phyloP scores from a whole-genome alignment of 1,140 invertebrate species.

The Pomacea maculata region DNA sequence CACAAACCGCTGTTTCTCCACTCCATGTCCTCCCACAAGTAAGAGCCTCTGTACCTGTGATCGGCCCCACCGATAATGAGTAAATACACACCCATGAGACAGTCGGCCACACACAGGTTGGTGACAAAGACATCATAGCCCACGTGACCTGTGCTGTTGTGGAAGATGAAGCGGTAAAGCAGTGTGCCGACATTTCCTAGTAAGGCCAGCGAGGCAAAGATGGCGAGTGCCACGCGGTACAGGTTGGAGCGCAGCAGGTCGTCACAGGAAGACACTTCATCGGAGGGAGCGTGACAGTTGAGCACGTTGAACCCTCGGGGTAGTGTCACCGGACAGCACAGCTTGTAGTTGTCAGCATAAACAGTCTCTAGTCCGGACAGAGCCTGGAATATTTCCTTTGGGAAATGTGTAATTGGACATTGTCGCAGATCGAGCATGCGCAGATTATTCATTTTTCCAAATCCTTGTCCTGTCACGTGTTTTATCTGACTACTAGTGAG shows the following conservation, averaged over 20 bases:
- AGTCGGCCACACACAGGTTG: slow-evolving; percentile 44
- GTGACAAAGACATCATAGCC: slow-evolving; percentile 30
- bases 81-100: slow-evolving; percentile 50
- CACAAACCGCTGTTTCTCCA: slow-evolving; percentile 42
- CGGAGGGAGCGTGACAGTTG: slow-evolving; percentile 21
- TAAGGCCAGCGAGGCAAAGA: slow-evolving; percentile 29
- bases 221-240: slow-evolving; percentile 17
- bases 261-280: slow-evolving; percentile 8
- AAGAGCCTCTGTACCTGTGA: slow-evolving; percentile 32
- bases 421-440: neutral
- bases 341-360: slow-evolving; percentile 28
- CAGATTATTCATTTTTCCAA: too few relatives aligned
- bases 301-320: slow-evolving; percentile 3
- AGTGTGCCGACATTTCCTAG: slow-evolving; percentile 14
- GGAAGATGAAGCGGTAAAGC: neutral
- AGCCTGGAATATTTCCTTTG: slow-evolving; percentile 5
- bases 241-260: neutral
- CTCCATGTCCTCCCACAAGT: slow-evolving; percentile 30
- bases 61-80: slow-evolving; percentile 43
- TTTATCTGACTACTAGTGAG: neutral
- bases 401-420: neutral
- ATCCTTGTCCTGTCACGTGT: neutral
- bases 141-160: neutral
- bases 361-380: slow-evolving; percentile 2
- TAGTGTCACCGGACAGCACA: slow-evolving; percentile 27